Evolutionary conservation across 1,140 invertebrate species (phyloP), one percentile per base, ranked within the genome.

Genomic region (Ectropis grisescens): DNA sequence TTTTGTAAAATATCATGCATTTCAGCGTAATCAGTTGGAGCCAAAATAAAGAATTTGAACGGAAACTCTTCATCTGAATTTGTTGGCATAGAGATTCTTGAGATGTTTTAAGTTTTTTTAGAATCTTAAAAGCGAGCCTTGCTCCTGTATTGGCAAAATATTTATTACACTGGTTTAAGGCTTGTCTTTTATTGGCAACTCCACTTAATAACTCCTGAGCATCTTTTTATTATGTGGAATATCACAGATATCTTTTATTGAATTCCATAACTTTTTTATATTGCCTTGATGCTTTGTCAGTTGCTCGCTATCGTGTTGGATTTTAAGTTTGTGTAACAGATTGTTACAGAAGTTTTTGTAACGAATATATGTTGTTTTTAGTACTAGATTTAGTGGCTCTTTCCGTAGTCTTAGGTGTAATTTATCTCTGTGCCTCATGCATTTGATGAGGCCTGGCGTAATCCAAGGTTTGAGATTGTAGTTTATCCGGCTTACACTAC

Each of bases 91-190:
- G n/a, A n/a, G n/a, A n/a, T n/a, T n/a, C n/a, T n/a, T n/a, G n/a
- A 47, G 14, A 5, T 27, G 23, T 2, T 33, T 27, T 3, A 29
- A n/a, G n/a, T n/a, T n/a, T n/a, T n/a, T n/a, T n/a, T n/a, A n/a
- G n/a, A 8, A 19, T 19, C 8, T 19, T 19, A 3, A 4, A 4
- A 4, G 16, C 16, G 3, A 19, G 8, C 3, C 8, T 19, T 19
- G 3, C 8, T 19, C 16, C 16, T 19, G 8, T 19, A 19, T 19
- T 19, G 3, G 8, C 16, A 19, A 19, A 19, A 8, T 19, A 19
- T 3, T 19, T 19, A 19, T 19, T 19, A 8, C 3, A 3, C 3
- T 3, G 8, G 16, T 19, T 19, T 19, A 19, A n/a, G n/a, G n/a
- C n/a, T n/a, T n/a, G n/a, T n/a, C n/a, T n/a, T n/a, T n/a, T n/a